Evolutionary conservation across 1,140 invertebrate genomes (phyloP).

Genomic region (Panulirus ornatus): DNA sequence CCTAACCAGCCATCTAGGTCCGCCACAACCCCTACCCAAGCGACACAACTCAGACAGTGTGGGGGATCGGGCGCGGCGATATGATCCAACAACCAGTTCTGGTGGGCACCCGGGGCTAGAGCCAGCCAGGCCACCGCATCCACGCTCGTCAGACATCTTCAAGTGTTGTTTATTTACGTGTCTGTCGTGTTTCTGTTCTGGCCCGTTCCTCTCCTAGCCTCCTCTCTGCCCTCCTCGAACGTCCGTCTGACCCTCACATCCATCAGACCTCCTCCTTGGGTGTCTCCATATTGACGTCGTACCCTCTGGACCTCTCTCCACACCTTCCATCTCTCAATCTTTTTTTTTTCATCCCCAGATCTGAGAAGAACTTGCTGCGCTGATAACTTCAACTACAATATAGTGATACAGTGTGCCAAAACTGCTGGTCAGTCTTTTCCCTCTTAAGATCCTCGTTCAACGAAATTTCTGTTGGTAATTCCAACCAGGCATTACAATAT

Average conservation of each 20-base stretch:
- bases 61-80: conserved; percentile 21
- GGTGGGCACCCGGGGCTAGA: not conserved
- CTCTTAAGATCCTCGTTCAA: too few relatives aligned
- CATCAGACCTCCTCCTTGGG: not conserved
- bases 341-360: conserved; percentile 1
- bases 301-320: not conserved
- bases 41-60: conserved; percentile 1
- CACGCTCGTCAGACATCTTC: conserved; percentile 34
- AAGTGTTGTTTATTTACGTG: conserved; percentile 64
- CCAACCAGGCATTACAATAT: too few relatives aligned
- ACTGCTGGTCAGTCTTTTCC: too few relatives aligned
- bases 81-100: conserved; percentile 50
- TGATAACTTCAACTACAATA: too few relatives aligned
- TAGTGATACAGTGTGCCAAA: too few relatives aligned
- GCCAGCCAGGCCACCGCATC: conserved; percentile 5
- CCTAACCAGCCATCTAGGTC: too few relatives aligned
- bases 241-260: not conserved
- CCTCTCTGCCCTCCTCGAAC: not conserved
- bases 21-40: too few relatives aligned
- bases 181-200: conserved; percentile 43
- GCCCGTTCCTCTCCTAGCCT: not conserved
- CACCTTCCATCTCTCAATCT: not conserved
- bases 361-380: too few relatives aligned
- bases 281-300: conserved; percentile 22
- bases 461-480: too few relatives aligned